phyloP scores from a whole-genome alignment of 2,888 invertebrate species.

The Xanthorhoe spadicearia region DNA sequence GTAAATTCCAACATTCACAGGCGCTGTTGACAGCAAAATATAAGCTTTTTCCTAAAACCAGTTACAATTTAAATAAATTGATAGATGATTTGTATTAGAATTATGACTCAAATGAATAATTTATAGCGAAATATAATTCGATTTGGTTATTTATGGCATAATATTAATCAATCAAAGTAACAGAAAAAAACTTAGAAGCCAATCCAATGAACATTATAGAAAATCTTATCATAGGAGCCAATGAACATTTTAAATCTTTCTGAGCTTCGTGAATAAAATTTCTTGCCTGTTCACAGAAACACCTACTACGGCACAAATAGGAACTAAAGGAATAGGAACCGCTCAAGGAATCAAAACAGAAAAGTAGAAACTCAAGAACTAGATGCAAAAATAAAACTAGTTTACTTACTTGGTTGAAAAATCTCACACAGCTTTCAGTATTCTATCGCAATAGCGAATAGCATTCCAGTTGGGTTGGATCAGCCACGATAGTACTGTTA shows the following conservation, averaged over 20 bases:
- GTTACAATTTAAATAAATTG: slow-evolving; percentile 16
- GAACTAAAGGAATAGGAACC: too few species aligned
- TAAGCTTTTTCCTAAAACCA: slow-evolving; percentile 2
- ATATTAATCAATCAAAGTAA: neutral
- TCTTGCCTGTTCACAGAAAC: neutral
- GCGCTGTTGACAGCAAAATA: slow-evolving; percentile 15
- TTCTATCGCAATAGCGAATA: neutral
- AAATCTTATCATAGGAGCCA: too few species aligned
- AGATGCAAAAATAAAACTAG: neutral
- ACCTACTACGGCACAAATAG: neutral
- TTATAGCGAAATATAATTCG: neutral
- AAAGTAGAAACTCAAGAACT: neutral
- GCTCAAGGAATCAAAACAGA: too few species aligned
- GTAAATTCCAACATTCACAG: slow-evolving; percentile 20
- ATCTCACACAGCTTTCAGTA: neutral
- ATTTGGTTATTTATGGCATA: neutral
- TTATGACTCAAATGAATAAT: slow-evolving; percentile 4
- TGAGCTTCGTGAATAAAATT: neutral
- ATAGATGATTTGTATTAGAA: slow-evolving; percentile 8
- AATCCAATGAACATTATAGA: too few species aligned
- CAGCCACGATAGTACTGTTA: neutral
- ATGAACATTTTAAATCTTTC: neutral
- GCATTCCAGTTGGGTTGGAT: neutral
- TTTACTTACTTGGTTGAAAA: neutral
- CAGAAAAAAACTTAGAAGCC: slow-evolving; percentile 6